A percentile compares a stretch with the other conserved stretches of the same genome.
These are phyloP conservation scores for Cetoscarus ocellatus DNA, from an alignment of 2,797 vertebrate species.

Conservation along the genomic window DNA sequence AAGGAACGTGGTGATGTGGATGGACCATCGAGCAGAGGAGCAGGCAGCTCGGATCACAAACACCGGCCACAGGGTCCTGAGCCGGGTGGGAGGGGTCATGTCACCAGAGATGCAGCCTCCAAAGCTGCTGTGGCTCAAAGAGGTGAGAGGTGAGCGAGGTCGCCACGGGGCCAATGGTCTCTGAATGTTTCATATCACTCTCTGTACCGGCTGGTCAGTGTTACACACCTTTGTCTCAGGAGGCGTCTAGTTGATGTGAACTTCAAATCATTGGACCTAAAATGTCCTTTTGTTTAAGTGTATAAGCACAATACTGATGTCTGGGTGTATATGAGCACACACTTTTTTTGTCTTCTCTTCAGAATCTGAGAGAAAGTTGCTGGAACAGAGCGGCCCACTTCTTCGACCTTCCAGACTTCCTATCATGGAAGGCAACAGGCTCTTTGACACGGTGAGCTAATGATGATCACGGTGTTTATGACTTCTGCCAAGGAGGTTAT, in stretches of 20 bases:
- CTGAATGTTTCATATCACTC: slow-evolving; percentile 27
- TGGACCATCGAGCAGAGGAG: slow-evolving; percentile 93
- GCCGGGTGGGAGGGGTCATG: slow-evolving; percentile 92
- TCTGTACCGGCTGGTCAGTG: slow-evolving; percentile 13
- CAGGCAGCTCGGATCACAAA: slow-evolving; percentile 91
- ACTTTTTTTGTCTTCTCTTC: neutral
- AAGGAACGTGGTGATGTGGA: slow-evolving; percentile 96
- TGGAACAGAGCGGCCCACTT: slow-evolving; percentile 92
- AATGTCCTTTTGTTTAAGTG: neutral
- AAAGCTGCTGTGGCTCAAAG: slow-evolving; percentile 96
- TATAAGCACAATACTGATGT: neutral
- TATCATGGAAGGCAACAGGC: slow-evolving; percentile 97
- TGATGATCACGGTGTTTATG: neutral
- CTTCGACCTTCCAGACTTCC: slow-evolving; percentile 96
- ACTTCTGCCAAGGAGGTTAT: neutral
- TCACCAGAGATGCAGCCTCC: slow-evolving; percentile 98
- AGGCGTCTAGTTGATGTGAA: slow-evolving; percentile 1
- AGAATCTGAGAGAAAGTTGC: slow-evolving; percentile 86
- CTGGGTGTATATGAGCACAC: neutral
- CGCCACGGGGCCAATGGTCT: slow-evolving; percentile 18
- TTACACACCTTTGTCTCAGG: neutral
- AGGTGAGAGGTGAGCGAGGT: slow-evolving; percentile 87
- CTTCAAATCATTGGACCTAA: neutral
- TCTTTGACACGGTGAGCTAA: slow-evolving; percentile 88
- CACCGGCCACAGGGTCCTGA: slow-evolving; percentile 86